Conservation (phyloP, 2,888 invertebrate genomes). For the Drosophila neoperkinsi region DNA sequence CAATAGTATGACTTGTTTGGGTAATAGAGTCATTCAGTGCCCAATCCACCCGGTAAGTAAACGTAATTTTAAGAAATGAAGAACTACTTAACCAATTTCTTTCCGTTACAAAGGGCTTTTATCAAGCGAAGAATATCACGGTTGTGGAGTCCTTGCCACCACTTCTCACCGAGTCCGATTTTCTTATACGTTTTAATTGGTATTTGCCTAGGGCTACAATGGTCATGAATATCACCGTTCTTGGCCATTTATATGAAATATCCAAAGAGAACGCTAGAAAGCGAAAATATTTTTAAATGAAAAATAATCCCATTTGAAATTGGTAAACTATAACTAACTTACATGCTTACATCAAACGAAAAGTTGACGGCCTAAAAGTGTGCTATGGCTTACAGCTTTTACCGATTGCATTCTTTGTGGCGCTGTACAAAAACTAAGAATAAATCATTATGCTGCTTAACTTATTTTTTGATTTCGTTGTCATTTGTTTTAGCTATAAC, state of each 20-base stretch:
- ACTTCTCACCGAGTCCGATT: constrained; percentile 49
- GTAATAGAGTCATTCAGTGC: constrained; percentile 35
- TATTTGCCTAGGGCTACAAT: constrained; percentile 37
- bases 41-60: constrained; percentile 50
- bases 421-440: constrained; percentile 11
- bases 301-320: background rate
- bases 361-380: constrained; percentile 40
- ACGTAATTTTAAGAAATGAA: too few species aligned
- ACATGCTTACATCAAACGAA: background rate
- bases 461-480: background rate
- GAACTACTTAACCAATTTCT: background rate
- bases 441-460: constrained; percentile 14
- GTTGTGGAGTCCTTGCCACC: constrained; percentile 51
- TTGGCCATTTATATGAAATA: constrained; percentile 36
- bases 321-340: background rate
- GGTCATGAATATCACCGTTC: constrained; percentile 45
- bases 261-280: constrained; percentile 43
- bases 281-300: constrained; percentile 43
- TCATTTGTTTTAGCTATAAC: background rate
- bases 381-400: background rate
- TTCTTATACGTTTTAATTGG: constrained; percentile 36
- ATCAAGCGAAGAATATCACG: constrained; percentile 47
- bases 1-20: constrained; percentile 24
- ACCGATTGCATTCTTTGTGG: background rate
- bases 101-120: constrained; percentile 39